Evolutionary conservation across 2,888 invertebrate species (phyloP), one percentile per base, ranked within the genome.

Genomic region (Stenolophus ochropezus): DNA sequence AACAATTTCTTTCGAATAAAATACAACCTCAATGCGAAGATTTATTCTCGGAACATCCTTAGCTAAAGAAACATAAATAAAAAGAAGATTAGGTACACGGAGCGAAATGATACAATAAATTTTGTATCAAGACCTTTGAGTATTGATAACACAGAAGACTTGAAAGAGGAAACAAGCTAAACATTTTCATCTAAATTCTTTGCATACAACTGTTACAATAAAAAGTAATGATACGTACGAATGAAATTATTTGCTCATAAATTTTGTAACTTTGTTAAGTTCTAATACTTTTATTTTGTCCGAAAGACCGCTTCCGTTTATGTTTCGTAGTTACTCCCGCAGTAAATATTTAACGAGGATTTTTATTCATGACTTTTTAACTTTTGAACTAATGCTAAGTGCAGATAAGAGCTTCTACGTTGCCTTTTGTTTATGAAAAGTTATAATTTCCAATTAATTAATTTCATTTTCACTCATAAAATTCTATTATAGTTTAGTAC

Each of bases 51-150:
- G 8, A 25, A 21, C 5, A 11, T 56, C 0, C 21, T 61, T 14
- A 61, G 61, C n/a, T 61, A 61, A 61, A 61, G 61, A 61, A 61
- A 61, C 23, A 61, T 61, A 61, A 61, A 61, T 61, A 61, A 25
- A 61, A 61, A 61, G 61, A 25, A 61, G 61, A 61, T 61, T 61
- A 61, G 61, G 25, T 61, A 61, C 11, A 61, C 25, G 11, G 25
- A 25, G 25, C 61, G 61, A 61, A 23, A 61, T 61, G 61, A 25
- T 61, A 23, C 61, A 61, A 61, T 61, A 61, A 61, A 61, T 61
- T 61, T 61, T 25, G 61, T 61, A 61, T 61, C 61, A 61, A 23
- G 61, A 25, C 21, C 56, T 56, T 56, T 18, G 56, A 56, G 21
- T 56, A 56, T 61, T 61, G 61, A 61, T 25, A 61, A 61, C 61